Base-by-base conservation (phyloP, 2,888 invertebrate genomes). In the Euproctis similis region DNA sequence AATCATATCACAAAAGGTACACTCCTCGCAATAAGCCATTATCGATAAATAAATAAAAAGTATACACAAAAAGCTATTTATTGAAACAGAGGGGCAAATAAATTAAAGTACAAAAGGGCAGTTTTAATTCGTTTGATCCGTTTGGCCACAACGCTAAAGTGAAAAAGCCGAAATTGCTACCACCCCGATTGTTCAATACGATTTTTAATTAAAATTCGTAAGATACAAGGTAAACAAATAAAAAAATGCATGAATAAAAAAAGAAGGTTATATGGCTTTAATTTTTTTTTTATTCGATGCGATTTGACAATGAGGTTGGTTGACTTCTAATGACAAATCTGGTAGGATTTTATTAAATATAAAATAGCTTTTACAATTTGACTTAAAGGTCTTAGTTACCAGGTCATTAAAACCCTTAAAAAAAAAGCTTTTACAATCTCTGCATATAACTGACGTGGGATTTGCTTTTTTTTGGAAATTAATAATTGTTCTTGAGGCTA, bases 41-140 rank as follows among this genome's bases (percentile, higher is more conserved):
- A n/a, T 42, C 59, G 41, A 59, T 60, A 59, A 61, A 61, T 60
- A 59, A 61, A 61, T 60, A 59, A 55, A 57, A 59, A 26, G 46
- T 46, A 49, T 51, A 59, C 6, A n/a, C 4, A 53, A 28, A 42
- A 13, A 14, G 40, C 40, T 53, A 48, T 56, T 55, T 50, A 54
- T 55, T 43, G 52, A 38, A 45, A 51, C 58, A n/a, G n/a, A n/a
- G 54, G 48, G 45, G 48, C 53, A 55, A 54, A 62, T 59, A 63
- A 62, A 62, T 63, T 59, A 53, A 52, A 49, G 57, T 55, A 62
- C 61, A 62, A 61, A 57, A 46, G 48, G 43, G 36, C 28, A 26
- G 38, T 50, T 62, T 59, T 52, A 60, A 62, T 65, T 63, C 56
- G 58, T 64, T 64, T 65, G 57, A 65, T 62, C 51, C 54, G 50